Evolutionary conservation across 2,888 invertebrate genomes (phyloP).

Genomic region (Nephrotoma appendiculata): DNA sequence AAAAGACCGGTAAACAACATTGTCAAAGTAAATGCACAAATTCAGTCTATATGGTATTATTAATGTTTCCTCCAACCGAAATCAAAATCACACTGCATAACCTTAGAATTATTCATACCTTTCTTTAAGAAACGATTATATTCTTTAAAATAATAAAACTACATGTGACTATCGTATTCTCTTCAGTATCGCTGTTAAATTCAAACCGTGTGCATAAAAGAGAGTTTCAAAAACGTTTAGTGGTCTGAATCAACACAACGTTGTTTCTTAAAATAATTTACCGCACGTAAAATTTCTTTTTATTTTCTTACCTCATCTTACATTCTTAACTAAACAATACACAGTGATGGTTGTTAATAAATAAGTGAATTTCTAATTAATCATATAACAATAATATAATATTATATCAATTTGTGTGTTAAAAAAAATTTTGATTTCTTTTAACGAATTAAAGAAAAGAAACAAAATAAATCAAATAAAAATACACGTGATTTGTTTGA

Average conservation of each 20-base stretch:
- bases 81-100: neutral
- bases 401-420: neutral
- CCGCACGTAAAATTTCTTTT: neutral
- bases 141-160: slow-evolving; percentile 1
- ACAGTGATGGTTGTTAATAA: neutral
- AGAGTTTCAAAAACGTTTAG: neutral
- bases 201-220: neutral
- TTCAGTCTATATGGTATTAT: too few relatives aligned
- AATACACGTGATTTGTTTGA: neutral
- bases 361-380: neutral
- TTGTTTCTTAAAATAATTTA: neutral
- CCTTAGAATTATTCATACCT: neutral
- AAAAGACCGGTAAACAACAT: too few relatives aligned
- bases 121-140: neutral
- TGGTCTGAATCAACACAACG: neutral
- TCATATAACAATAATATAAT: neutral
- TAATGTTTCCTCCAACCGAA: too few relatives aligned
- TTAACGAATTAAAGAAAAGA: neutral
- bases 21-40: too few relatives aligned
- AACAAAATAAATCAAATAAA: neutral
- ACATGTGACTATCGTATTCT: neutral
- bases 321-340: neutral
- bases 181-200: slow-evolving; percentile 1
- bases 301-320: neutral
- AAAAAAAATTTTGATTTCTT: neutral